Evolutionary conservation across 1,140 invertebrate species (phyloP), one percentile per base, ranked within the genome.

Genomic region (Drosophila suzukii): DNA sequence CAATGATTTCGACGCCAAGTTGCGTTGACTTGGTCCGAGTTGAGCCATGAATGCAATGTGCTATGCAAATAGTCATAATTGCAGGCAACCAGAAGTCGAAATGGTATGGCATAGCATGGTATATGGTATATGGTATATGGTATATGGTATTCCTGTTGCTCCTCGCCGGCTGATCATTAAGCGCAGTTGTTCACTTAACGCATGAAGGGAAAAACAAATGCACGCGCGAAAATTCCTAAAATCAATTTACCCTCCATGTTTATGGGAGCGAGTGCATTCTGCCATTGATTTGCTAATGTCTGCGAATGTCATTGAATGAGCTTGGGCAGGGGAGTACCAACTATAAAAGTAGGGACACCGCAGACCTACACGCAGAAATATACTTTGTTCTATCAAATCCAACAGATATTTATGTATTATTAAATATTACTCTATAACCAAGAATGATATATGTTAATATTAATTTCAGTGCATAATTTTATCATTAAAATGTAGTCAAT

Each of bases 21-120:
- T 50, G n/a, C 36, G 49, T 36, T 51, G 50, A 51, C 30, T 51
- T 51, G 10, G 15, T 15, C 15, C 6, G 50, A 51, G 50, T 34
- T 20, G 15, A 36, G n/a, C 47, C 47, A 24, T 24, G 47, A n/a
- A 49, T 27, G 70, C 67, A 75, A 81, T 78, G 78, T 73, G 62
- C 82, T 81, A 85, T 86, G 82, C 79, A 88, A 88, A 88, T 83
- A 83, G 83, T 88, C 83, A 88, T 88, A 88, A 79, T 88, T 88
- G 76, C 83, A 63, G 81, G 74, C 81, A 60, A 59, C 50, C 58
- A 80, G 55, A 63, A 60, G 38, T 63, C 55, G 13, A 55, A 60
- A 66, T 60, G 15, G 10, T 59, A 50, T 74, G 47, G 30, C 41
- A 12, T 34, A 46, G 62, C 13, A 32, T 8, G 8, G 32, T 10